A percentile compares a stretch with the other conserved stretches of the same genome.
Evolutionary conservation across 1,140 invertebrate genomes (phyloP).

Genomic region (Macrobrachium nipponense): DNA sequence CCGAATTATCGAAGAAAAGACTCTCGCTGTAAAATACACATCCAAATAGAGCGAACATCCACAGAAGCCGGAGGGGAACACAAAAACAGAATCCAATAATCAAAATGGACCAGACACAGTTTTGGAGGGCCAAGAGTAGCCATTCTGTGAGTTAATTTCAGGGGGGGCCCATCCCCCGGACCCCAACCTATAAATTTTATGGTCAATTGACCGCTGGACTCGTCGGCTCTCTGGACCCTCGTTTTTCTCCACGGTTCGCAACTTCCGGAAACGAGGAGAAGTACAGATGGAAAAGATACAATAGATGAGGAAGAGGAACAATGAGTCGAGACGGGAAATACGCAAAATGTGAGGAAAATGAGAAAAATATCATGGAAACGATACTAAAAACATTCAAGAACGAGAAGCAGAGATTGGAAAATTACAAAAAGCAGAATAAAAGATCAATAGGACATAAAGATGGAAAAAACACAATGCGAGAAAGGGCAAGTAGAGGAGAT

Average conservation of each 20-base stretch:
- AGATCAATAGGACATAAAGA: too few species aligned
- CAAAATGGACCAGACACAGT: slow-evolving; percentile 32
- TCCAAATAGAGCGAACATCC: too few species aligned
- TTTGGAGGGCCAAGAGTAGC: slow-evolving; percentile 34
- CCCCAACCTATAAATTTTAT: slow-evolving; percentile 44
- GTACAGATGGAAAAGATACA: not conserved
- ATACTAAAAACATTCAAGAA: not conserved
- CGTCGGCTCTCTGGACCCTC: slow-evolving; percentile 32
- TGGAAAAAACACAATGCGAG: not conserved
- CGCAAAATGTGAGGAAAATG: not conserved
- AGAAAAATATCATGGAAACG: not conserved
- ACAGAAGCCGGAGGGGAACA: too few species aligned
- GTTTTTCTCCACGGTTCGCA: slow-evolving; percentile 31
- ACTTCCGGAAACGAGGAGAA: slow-evolving; percentile 3
- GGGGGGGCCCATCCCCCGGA: not conserved
- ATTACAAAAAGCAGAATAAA: not conserved
- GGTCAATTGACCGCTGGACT: slow-evolving; percentile 47
- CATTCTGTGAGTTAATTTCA: slow-evolving; percentile 47
- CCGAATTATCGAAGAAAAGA: too few species aligned
- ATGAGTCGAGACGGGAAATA: not conserved
- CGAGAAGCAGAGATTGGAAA: not conserved
- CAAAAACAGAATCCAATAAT: slow-evolving; percentile 37
- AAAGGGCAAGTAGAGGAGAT: not conserved
- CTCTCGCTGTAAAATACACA: too few species aligned
- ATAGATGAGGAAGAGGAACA: not conserved